A percentile compares a stretch with the other conserved stretches of the same genome.
These are phyloP conservation scores for Brachystomella parvula DNA, from an alignment of 1,140 invertebrate genomes.

Conservation along the genomic window DNA sequence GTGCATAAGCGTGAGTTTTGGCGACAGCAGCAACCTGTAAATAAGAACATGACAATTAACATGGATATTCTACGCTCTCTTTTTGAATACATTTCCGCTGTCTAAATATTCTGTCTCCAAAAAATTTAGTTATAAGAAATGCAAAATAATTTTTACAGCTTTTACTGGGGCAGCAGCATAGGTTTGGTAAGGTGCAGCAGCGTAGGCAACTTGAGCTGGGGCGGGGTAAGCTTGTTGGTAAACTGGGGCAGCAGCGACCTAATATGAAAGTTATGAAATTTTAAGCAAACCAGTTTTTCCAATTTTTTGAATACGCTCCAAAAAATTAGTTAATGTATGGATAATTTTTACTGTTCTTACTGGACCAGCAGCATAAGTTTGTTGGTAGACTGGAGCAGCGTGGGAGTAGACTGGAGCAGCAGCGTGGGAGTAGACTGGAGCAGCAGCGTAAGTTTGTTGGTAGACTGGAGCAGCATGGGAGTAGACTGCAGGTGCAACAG, in stretches of 20 bases:
- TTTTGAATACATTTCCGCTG: neutral
- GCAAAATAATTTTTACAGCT: neutral
- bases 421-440: neutral
- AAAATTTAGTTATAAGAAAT: neutral
- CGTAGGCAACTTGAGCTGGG: conserved; percentile 6
- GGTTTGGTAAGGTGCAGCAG: neutral
- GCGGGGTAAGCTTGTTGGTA: neutral
- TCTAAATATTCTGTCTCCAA: neutral
- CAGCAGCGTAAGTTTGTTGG: conserved; percentile 11
- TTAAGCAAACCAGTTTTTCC: neutral
- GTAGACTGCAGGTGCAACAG: neutral
- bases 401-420: conserved; percentile 9
- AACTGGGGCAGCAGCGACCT: neutral
- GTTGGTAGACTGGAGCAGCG: conserved; percentile 11
- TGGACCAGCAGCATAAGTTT: neutral
- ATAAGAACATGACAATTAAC: neutral
- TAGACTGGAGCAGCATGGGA: conserved; percentile 5
- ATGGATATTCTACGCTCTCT: neutral
- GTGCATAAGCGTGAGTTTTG: too few relatives aligned
- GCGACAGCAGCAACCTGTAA: neutral
- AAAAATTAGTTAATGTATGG: too few relatives aligned
- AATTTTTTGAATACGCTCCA: too few relatives aligned
- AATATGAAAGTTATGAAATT: neutral
- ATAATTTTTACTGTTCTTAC: neutral
- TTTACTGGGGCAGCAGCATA: conserved; percentile 5